These are phyloP conservation scores for Scaptomyza tumidula DNA, from an alignment of 2,888 invertebrate species.

Conservation along the genomic window DNA sequence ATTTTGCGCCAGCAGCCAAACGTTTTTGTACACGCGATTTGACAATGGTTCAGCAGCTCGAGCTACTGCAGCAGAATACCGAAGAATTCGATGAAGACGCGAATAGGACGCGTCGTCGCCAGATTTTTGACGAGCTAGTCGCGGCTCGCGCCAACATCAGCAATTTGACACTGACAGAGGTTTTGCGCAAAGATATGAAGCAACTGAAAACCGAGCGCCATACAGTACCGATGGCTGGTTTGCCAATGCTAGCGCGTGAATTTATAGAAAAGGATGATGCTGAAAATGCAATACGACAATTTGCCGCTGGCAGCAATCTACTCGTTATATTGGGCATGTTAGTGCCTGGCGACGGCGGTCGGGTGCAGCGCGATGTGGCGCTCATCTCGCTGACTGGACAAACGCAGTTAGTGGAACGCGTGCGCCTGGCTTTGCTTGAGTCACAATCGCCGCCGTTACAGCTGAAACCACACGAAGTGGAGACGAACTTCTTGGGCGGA, in stretches of 20 bases:
- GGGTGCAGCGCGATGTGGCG: slow-evolving; percentile 87
- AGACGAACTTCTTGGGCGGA: slow-evolving; percentile 83
- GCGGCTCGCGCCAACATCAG: slow-evolving; percentile 89
- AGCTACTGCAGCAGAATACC: slow-evolving; percentile 85
- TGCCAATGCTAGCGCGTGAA: slow-evolving; percentile 78
- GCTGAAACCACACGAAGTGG: slow-evolving; percentile 83
- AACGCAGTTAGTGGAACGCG: slow-evolving; percentile 50
- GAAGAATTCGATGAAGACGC: slow-evolving; percentile 23
- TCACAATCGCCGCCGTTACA: slow-evolving; percentile 65
- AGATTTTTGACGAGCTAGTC: slow-evolving; percentile 86
- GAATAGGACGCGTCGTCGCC: slow-evolving; percentile 74
- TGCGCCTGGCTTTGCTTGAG: slow-evolving; percentile 61
- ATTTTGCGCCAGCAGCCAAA: slow-evolving; percentile 88
- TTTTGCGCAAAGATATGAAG: slow-evolving; percentile 92
- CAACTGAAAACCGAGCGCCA: slow-evolving; percentile 85
- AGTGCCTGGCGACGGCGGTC: slow-evolving; percentile 80
- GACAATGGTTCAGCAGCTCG: slow-evolving; percentile 86
- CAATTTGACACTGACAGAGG: slow-evolving; percentile 87
- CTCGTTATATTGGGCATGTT: slow-evolving; percentile 88
- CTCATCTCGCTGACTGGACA: slow-evolving; percentile 82
- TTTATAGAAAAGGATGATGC: slow-evolving; percentile 82
- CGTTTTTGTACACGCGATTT: slow-evolving; percentile 89
- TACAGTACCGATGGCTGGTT: slow-evolving; percentile 86
- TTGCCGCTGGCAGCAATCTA: slow-evolving; percentile 85
- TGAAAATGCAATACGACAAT: slow-evolving; percentile 85